A percentile compares a stretch with the other conserved stretches of the same genome.
phyloP scores from a whole-genome alignment of 2,113 vertebrate genomes.

The Phrynosoma blainvillii region DNA sequence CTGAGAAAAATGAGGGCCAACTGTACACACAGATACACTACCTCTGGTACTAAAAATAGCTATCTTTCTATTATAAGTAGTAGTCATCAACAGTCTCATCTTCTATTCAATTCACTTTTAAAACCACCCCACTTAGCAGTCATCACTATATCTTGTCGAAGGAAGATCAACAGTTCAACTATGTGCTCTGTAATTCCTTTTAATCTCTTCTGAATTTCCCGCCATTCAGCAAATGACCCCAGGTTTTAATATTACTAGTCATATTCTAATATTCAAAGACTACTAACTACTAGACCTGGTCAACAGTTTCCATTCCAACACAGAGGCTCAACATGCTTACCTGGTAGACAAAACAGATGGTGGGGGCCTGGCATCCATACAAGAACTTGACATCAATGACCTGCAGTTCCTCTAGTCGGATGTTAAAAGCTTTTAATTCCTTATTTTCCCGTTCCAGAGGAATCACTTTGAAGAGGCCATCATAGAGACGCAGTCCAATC shows the following conservation, averaged over 20 bases:
- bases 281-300: neutral
- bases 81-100: too few species aligned
- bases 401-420: slow-evolving; percentile 95
- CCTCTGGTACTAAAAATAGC: too few species aligned
- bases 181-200: neutral
- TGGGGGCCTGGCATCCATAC: slow-evolving; percentile 94
- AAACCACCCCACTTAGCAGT: too few species aligned
- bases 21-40: too few species aligned
- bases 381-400: slow-evolving; percentile 98
- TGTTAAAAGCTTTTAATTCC: slow-evolving; percentile 97
- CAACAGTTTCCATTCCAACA: slow-evolving; percentile 1
- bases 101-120: too few species aligned
- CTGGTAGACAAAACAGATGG: slow-evolving; percentile 99
- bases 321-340: slow-evolving; percentile 67
- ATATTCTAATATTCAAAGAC: neutral
- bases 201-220: too few species aligned
- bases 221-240: neutral
- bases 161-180: neutral
- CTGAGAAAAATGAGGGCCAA: too few species aligned
- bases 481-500: slow-evolving; percentile 96
- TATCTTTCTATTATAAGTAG: too few species aligned
- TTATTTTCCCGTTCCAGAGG: slow-evolving; percentile 96
- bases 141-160: neutral
- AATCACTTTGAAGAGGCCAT: slow-evolving; percentile 97
- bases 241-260: neutral